Evolutionary conservation across 1,140 invertebrate species (phyloP).

Genomic region (Gonioctena quinquepunctata): DNA sequence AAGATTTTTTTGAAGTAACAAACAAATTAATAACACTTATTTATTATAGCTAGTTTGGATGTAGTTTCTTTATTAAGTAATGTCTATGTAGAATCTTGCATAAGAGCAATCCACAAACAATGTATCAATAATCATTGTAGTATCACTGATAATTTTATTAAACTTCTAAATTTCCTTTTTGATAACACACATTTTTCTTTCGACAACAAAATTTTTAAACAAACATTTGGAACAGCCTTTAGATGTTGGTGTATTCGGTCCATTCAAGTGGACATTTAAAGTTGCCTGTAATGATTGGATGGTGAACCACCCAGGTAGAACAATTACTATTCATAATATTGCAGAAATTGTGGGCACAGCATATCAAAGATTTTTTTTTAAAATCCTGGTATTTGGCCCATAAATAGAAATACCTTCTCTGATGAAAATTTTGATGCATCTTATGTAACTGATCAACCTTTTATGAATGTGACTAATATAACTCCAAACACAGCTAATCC

Average conservation of each 20-base stretch:
- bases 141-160: no score
- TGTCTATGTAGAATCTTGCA: no score
- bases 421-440: background rate
- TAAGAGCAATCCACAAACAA: no score
- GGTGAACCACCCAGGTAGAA: background rate
- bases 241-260: conserved; percentile 35
- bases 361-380: background rate
- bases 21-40: no score
- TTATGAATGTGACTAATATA: background rate
- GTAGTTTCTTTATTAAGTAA: no score
- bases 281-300: background rate
- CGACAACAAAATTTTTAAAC: no score
- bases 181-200: no score
- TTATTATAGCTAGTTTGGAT: no score
- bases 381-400: background rate
- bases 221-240: no score
- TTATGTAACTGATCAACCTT: background rate
- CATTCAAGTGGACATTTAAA: conserved; percentile 32
- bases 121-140: no score
- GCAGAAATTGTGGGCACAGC: background rate
- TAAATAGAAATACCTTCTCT: background rate
- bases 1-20: no score
- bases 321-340: background rate
- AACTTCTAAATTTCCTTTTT: no score
- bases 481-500: background rate